Conservation (phyloP, 2,888 invertebrate genomes). For the Troides oblongomaculatus region DNA sequence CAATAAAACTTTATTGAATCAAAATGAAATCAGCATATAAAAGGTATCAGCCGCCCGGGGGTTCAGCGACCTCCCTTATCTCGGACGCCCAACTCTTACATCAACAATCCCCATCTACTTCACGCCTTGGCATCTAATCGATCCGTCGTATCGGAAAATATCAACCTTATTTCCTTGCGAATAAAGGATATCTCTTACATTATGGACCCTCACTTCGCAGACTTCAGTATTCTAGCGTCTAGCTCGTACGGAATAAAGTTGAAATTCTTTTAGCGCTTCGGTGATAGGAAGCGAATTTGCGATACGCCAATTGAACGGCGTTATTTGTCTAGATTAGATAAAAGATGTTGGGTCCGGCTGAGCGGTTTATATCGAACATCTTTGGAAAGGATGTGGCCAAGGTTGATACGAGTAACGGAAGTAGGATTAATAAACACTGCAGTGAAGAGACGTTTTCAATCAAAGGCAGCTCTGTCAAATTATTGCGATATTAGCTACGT, state of each 20-base stretch:
- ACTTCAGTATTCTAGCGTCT: neutral
- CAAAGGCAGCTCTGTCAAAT: neutral
- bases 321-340: constrained; percentile 69
- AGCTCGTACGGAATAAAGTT: neutral
- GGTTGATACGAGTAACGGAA: constrained; percentile 15
- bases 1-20: constrained; percentile 50
- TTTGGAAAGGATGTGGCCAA: constrained; percentile 25
- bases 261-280: neutral
- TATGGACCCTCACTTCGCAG: neutral
- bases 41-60: constrained; percentile 45
- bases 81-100: constrained; percentile 61
- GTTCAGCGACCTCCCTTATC: constrained; percentile 70
- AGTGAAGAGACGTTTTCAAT: neutral
- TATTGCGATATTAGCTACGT: neutral
- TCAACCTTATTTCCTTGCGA: constrained; percentile 48
- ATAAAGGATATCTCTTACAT: constrained; percentile 45
- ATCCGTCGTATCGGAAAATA: constrained; percentile 46
- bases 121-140: constrained; percentile 53
- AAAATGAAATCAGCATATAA: constrained; percentile 53
- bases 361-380: constrained; percentile 23
- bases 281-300: constrained; percentile 41
- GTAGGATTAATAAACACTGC: neutral
- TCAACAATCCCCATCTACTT: constrained; percentile 60
- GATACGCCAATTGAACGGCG: constrained; percentile 54
- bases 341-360: constrained; percentile 40